Evolutionary conservation across 2,797 vertebrate species (phyloP).

Genomic region (Clangula hyemalis): DNA sequence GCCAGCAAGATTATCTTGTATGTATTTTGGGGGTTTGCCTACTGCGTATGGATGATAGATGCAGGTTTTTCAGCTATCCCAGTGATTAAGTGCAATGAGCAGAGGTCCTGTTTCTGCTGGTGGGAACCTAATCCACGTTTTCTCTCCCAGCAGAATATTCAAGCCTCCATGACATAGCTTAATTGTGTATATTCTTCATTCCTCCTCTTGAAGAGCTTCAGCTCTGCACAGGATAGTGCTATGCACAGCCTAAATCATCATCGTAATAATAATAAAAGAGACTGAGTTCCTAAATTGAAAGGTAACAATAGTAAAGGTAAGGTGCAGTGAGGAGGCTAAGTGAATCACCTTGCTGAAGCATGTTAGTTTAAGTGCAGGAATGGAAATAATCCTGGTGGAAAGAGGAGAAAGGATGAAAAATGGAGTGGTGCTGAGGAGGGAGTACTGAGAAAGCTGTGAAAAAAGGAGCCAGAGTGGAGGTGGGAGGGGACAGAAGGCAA

Average conservation of each 20-base stretch:
- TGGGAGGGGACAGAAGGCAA: background rate
- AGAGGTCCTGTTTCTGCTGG: background rate
- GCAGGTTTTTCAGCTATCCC: background rate
- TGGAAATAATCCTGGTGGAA: background rate
- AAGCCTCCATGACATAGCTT: background rate
- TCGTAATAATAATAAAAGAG: background rate
- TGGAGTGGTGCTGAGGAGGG: background rate
- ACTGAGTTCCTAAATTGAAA: background rate
- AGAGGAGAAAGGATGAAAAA: background rate
- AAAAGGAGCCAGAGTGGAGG: background rate
- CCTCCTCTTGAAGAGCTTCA: background rate
- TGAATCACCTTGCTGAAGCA: background rate
- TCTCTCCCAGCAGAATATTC: background rate
- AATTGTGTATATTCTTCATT: background rate
- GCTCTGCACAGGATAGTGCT: background rate
- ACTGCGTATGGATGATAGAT: background rate
- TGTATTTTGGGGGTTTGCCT: background rate
- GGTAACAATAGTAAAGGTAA: background rate
- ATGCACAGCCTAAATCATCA: background rate
- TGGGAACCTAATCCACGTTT: background rate
- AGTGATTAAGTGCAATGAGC: background rate
- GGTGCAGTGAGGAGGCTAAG: background rate
- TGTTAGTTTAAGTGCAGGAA: background rate
- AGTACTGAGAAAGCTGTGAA: background rate
- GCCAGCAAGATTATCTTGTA: background rate